phyloP scores from a whole-genome alignment of 2,113 vertebrate species.

The Lampris megalopsis region DNA sequence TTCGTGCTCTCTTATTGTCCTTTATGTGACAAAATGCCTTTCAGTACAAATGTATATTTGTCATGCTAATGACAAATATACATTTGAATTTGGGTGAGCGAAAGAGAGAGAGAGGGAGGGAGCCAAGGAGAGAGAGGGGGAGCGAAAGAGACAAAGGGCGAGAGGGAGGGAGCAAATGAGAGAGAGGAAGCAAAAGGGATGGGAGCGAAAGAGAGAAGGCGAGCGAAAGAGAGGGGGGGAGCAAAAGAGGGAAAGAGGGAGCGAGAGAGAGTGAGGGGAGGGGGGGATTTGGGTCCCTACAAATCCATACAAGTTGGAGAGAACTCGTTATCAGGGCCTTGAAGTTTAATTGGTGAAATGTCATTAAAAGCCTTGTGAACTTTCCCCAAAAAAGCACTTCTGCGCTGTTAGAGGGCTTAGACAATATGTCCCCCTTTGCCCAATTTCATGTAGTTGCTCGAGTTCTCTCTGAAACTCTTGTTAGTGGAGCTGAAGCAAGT shows the following conservation, averaged over 20 bases:
- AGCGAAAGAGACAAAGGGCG: constrained; percentile 32
- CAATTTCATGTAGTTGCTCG: not conserved
- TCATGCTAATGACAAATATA: too few relatives aligned
- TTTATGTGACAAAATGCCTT: too few relatives aligned
- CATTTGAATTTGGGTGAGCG: not conserved
- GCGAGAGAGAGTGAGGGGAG: constrained; percentile 13
- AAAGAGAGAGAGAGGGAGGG: not conserved
- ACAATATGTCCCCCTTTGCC: not conserved
- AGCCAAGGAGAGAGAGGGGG: constrained; percentile 27
- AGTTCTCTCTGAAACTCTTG: constrained; percentile 7
- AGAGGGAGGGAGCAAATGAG: constrained; percentile 4
- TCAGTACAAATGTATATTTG: too few relatives aligned
- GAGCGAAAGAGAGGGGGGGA: constrained; percentile 1
- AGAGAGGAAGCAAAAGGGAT: constrained; percentile 1
- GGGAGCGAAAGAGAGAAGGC: constrained; percentile 7
- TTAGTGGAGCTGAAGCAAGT: constrained; percentile 7
- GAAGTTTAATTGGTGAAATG: constrained; percentile 37
- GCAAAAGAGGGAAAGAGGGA: not conserved
- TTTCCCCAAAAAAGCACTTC: constrained; percentile 2
- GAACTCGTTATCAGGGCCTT: constrained; percentile 29
- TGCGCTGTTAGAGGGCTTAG: not conserved
- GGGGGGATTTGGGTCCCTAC: constrained; percentile 20
- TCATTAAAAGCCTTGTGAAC: constrained; percentile 18
- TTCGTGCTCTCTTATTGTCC: too few relatives aligned
- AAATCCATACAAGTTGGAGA: constrained; percentile 22